phyloP scores from a whole-genome alignment of 2,113 vertebrate species.

The Sporophila hypoxantha region DNA sequence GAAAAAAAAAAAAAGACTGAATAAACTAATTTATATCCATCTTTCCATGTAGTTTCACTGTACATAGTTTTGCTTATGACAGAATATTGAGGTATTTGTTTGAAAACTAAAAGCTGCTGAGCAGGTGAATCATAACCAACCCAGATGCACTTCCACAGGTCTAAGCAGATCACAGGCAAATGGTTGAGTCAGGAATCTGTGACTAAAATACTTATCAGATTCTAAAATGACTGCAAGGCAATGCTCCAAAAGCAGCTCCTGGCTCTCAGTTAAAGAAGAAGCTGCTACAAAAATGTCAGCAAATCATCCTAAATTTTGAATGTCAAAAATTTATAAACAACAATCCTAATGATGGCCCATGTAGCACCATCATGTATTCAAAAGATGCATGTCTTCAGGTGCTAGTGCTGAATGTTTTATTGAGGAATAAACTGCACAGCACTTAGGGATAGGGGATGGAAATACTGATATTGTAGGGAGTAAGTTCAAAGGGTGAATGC shows the following conservation, averaged over 20 bases:
- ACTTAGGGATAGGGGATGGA: not conserved
- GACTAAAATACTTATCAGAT: not conserved
- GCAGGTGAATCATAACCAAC: not conserved
- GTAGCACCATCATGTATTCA: not conserved
- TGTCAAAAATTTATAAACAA: conserved; percentile 16
- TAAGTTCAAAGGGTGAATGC: conserved; percentile 15
- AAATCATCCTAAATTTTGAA: conserved; percentile 24
- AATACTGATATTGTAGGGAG: not conserved
- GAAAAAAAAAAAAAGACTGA: not conserved
- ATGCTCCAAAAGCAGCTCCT: not conserved
- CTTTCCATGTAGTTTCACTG: not conserved
- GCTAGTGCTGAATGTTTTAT: not conserved
- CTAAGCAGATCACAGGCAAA: not conserved
- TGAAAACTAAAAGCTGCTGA: not conserved
- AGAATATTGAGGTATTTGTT: not conserved
- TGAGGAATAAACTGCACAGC: not conserved
- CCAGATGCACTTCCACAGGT: not conserved
- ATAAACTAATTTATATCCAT: not conserved
- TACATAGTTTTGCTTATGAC: not conserved
- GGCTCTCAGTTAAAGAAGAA: not conserved
- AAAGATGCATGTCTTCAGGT: not conserved
- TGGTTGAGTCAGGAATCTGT: not conserved
- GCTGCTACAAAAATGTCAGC: not conserved
- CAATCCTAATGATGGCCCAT: not conserved
- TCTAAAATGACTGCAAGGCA: not conserved